Base-by-base conservation (phyloP, 37 sponge, comb jelly and placozoan genomes). In the Mnemiopsis leidyi region DNA sequence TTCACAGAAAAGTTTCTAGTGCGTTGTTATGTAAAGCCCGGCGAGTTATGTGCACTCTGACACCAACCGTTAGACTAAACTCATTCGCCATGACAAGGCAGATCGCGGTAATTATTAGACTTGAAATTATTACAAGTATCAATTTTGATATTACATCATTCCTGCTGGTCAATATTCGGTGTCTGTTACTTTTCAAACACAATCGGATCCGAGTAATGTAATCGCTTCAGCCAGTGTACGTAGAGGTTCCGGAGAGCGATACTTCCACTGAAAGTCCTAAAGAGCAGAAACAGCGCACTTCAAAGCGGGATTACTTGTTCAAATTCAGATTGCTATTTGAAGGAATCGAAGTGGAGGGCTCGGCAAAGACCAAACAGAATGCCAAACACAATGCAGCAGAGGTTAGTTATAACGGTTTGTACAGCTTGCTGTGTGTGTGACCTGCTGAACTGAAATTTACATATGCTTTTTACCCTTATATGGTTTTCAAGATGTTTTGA, bases 81-180 rank as follows among this genome's bases (percentile, higher is more conserved):
- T 77, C 79, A 1, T 77, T 77, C 33, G 79, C 79, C 79, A 77
- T 77, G 79, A 77, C 36, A 16, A 28, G 79, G 79, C 79, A 77
- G 32, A 32, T 77, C 32, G 79, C 79, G 30, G 79, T 77, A 32
- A 77, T 25, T 71, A n/a, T n/a, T 3, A 3, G 23, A 3, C 7
- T 29, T n/a, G 5, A 71, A 5, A 29, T n/a, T 71, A 23, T 30
- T n/a, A 23, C 25, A 29, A 3, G 2, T 71, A 71, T 23, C 23
- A 29, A 30, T 29, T 18, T 7, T 71, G 73, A 61, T n/a, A n/a
- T n/a, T n/a, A n/a, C n/a, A n/a, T n/a, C n/a, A n/a, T n/a, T n/a
- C n/a, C n/a, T n/a, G n/a, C n/a, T n/a, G n/a, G n/a, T n/a, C n/a
- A n/a, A n/a, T n/a, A n/a, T n/a, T n/a, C n/a, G n/a, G n/a, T n/a